Evolutionary conservation across 2,797 vertebrate species (phyloP).

Genomic region (Delichon dasypus): DNA sequence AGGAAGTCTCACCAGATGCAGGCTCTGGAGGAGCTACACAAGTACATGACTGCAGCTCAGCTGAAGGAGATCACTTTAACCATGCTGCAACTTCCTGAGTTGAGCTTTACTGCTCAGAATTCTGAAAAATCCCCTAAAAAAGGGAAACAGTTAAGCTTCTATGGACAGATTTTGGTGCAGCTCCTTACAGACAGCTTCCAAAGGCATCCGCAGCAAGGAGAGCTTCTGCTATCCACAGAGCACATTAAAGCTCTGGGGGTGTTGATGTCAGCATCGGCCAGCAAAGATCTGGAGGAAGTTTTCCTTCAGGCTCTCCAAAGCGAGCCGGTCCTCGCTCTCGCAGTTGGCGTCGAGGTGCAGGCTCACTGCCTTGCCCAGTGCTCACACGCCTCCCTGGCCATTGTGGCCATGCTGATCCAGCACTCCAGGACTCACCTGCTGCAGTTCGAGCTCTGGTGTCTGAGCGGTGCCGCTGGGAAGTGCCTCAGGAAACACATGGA

Average conservation of each 20-base stretch:
- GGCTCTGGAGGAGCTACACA: conserved; percentile 80
- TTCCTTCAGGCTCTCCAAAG: conserved; percentile 78
- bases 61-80: conserved; percentile 80
- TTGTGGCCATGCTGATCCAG: conserved; percentile 76
- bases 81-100: conserved; percentile 82
- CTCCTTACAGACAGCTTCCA: conserved; percentile 77
- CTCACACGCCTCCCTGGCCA: conserved; percentile 45
- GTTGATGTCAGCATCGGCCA: conserved; percentile 79
- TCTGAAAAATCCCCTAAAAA: not conserved
- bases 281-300: conserved; percentile 78
- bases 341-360: conserved; percentile 76
- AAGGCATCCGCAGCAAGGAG: conserved; percentile 37
- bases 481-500: conserved; percentile 68
- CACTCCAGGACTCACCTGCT: conserved; percentile 84
- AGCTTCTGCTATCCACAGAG: conserved; percentile 74
- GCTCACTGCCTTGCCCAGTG: conserved; percentile 79
- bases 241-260: conserved; percentile 81
- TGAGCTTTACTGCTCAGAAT: conserved; percentile 65
- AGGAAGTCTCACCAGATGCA: conserved; percentile 76
- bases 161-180: conserved; percentile 80
- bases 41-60: conserved; percentile 75
- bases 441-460: conserved; percentile 88
- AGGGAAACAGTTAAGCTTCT: conserved; percentile 75
- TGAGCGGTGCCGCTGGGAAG: conserved; percentile 59
- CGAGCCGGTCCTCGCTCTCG: conserved; percentile 76